Evolutionary conservation across 2,888 invertebrate genomes (phyloP).

Genomic region (Dyspetes luteomarginatus): DNA sequence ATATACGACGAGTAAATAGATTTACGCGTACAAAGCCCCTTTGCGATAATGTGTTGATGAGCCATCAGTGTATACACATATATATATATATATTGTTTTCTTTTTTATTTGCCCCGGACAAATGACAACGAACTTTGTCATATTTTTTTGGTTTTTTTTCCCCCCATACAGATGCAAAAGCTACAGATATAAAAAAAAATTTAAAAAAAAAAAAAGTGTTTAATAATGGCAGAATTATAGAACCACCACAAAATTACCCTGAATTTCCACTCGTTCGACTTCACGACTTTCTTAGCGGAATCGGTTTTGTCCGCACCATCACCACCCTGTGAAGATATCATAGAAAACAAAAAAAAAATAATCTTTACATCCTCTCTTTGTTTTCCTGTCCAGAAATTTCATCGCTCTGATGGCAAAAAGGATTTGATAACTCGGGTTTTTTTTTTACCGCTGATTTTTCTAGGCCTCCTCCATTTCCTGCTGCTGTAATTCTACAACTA

Average conservation of each 20-base stretch:
- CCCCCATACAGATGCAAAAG: constrained; percentile 69
- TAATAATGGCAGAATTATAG: constrained; percentile 63
- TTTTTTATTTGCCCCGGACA: constrained; percentile 14
- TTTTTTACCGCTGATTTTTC: not conserved
- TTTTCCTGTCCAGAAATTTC: constrained; percentile 9
- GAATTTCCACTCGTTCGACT: constrained; percentile 88
- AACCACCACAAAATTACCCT: constrained; percentile 85
- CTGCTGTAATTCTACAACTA: constrained; percentile 40
- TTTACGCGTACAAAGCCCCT: constrained; percentile 37
- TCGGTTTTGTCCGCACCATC: constrained; percentile 84
- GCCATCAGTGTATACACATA: constrained; percentile 14
- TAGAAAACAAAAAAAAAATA: constrained; percentile 70
- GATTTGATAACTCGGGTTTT: too few relatives aligned
- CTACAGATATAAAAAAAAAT: constrained; percentile 70
- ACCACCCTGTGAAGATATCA: constrained; percentile 83
- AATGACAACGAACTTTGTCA: constrained; percentile 24
- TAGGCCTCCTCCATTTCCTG: constrained; percentile 16
- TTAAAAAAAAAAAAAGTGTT: constrained; percentile 71
- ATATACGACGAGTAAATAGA: constrained; percentile 35
- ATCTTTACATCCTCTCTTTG: constrained; percentile 24
- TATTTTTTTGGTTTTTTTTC: constrained; percentile 29
- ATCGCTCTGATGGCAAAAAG: constrained; percentile 6
- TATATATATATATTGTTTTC: not conserved
- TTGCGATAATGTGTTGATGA: constrained; percentile 30
- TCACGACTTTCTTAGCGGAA: constrained; percentile 85